Base-by-base conservation (phyloP, 2,888 invertebrate genomes). In the Sicus ferrugineus region DNA sequence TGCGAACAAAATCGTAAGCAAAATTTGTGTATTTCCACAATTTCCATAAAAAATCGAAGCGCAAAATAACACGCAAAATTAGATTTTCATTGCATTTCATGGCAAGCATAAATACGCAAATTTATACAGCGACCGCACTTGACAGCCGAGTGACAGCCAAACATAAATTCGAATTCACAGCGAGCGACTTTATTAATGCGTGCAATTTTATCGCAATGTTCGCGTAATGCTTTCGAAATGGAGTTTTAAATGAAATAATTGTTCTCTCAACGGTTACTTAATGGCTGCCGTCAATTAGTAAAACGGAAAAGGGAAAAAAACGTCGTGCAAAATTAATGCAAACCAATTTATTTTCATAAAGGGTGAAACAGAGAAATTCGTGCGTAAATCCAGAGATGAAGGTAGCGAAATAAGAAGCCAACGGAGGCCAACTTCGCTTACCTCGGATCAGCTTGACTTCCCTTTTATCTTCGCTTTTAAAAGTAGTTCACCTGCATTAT, bases 241-340 rank as follows among this genome's bases (percentile, higher is more conserved):
- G 14, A 26, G 28, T 54, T 54, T 52, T 28, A 54, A 28, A 26
- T 54, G 7, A 54, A 54, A 54, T 54, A 28, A 54, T 54, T 54
- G 28, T 28, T 54, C 54, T 26, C 23, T 26, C 6, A 28, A 54
- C 16, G 23, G 1, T 28, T 50, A 11, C 5, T 54, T 54, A 54
- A 54, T 54, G 54, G 54, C 54, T 23, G 54, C 54, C 26, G 28
- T 54, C 23, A 54, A 54, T 54, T 54, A 54, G 23, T 16, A 11
- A 28, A 4, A 54, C 28, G 28, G 28, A 54, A 54, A 14, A 54
- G 7, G 28, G 16, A 2, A 11, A 28, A 3, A 54, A 54, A 28
- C 34, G 34, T 14, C 16, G 1, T 9, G 42, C 16, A 9, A 16
- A 16, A 9, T 1, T 42, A 3, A 42, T n/a, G n/a, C n/a, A 42